Conservation (phyloP, 53 echinoderm and acorn worm species). For the Apostichopus leukothele region DNA sequence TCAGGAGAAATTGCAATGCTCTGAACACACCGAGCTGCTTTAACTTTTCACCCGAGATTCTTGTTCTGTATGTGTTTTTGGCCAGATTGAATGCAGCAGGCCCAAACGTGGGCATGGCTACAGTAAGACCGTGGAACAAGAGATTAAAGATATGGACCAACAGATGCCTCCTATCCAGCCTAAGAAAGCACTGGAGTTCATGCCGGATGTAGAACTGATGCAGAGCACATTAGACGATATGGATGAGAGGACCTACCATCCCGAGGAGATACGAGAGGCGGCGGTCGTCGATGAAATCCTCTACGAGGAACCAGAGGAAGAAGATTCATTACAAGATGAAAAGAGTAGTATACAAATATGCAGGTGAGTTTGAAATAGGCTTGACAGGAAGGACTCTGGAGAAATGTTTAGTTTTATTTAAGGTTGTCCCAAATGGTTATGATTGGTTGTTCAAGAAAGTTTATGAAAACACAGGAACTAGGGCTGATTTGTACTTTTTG, state of each 20-base stretch:
- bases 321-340: neutral
- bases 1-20: too few species aligned
- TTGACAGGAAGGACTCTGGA: neutral
- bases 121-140: conserved; percentile 70
- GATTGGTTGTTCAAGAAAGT: too few species aligned
- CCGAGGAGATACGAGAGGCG: conserved; percentile 26
- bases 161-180: conserved; percentile 82
- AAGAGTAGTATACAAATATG: conserved; percentile 8
- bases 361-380: neutral
- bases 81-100: conserved; percentile 90
- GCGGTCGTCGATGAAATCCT: conserved; percentile 18
- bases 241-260: conserved; percentile 37
- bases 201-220: conserved; percentile 75
- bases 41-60: too few species aligned
- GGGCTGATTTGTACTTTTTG: too few species aligned
- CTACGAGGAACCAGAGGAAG: conserved; percentile 22
- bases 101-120: conserved; percentile 79
- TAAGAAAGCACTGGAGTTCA: conserved; percentile 72
- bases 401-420: neutral
- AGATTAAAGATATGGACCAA: conserved; percentile 81
- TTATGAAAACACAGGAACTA: too few species aligned
- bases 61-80: neutral
- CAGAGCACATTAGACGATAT: conserved; percentile 56
- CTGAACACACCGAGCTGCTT: too few species aligned
- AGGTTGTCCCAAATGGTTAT: too few species aligned